These are phyloP conservation scores for Microhierax caerulescens DNA, from an alignment of 2,797 vertebrate genomes.

Conservation along the genomic window DNA sequence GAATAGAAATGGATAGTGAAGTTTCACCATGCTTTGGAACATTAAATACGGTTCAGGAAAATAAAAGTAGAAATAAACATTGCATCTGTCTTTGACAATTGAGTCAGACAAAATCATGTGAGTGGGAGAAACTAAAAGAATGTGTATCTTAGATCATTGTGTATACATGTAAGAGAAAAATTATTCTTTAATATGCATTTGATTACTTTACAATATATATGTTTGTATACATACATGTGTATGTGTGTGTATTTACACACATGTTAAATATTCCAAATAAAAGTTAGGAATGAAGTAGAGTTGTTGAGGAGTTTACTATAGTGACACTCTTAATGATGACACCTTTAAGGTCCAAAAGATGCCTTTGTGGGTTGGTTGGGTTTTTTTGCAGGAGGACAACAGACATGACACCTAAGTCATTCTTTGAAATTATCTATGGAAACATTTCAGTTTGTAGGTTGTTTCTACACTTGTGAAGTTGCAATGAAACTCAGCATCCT, in stretches of 20 bases:
- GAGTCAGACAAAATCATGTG: neutral
- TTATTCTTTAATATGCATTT: neutral
- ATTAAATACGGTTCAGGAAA: neutral
- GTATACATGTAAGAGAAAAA: neutral
- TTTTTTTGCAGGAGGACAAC: accelerated
- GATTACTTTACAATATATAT: neutral
- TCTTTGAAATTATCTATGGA: neutral
- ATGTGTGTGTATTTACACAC: neutral
- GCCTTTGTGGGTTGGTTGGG: neutral
- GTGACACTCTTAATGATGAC: neutral
- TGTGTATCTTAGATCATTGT: neutral
- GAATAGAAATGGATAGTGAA: neutral
- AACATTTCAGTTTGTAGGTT: neutral
- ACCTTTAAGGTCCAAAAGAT: neutral
- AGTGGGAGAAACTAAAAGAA: neutral
- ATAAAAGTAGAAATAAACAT: neutral
- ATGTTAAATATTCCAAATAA: neutral
- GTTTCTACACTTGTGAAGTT: neutral
- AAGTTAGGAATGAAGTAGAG: neutral
- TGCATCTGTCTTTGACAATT: neutral
- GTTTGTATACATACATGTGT: neutral
- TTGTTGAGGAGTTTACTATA: neutral
- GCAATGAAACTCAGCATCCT: neutral
- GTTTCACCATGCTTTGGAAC: neutral
- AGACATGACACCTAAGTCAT: neutral